Percentiles rank a stretch among this genome's conserved stretches.
These are phyloP conservation scores for Thalassophryne amazonica DNA, from an alignment of 2,797 vertebrate genomes.

Conservation along the genomic window DNA sequence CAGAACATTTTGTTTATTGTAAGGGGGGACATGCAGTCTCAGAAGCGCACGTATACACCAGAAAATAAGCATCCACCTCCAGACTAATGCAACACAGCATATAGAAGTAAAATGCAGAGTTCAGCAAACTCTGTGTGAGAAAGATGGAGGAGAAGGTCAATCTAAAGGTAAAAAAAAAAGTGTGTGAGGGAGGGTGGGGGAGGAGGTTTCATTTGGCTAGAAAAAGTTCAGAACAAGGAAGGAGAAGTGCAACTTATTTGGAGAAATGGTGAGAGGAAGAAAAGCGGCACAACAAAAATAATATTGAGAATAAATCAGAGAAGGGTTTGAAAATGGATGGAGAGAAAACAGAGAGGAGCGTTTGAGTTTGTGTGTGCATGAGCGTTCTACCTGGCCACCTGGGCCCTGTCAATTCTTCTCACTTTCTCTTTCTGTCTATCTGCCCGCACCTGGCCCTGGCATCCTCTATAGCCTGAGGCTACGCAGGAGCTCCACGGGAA, in stretches of 20 bases:
- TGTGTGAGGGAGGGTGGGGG: neutral
- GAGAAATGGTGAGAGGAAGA: slow-evolving; percentile 13
- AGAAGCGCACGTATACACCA: slow-evolving; percentile 41
- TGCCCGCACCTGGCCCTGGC: slow-evolving; percentile 52
- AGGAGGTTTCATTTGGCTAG: slow-evolving; percentile 20
- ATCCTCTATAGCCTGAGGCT: slow-evolving; percentile 35
- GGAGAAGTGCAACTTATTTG: slow-evolving; percentile 24
- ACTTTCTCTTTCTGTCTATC: slow-evolving; percentile 16
- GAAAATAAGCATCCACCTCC: slow-evolving; percentile 53
- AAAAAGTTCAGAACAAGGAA: slow-evolving; percentile 33
- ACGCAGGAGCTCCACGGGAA: slow-evolving; percentile 17
- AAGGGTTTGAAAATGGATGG: slow-evolving; percentile 18
- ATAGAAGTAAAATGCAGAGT: slow-evolving; percentile 63
- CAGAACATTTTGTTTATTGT: too few relatives aligned
- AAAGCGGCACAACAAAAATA: slow-evolving; percentile 7
- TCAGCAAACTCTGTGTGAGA: slow-evolving; percentile 62
- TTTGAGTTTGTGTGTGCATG: too few relatives aligned
- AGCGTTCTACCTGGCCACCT: slow-evolving; percentile 53
- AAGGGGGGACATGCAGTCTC: slow-evolving; percentile 39
- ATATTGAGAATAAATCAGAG: slow-evolving; percentile 41
- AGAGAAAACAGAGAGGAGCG: slow-evolving; percentile 38
- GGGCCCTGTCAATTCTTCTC: slow-evolving; percentile 49
- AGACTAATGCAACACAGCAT: slow-evolving; percentile 56
- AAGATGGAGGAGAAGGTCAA: slow-evolving; percentile 25
- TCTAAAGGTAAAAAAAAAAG: slow-evolving; percentile 13